Percentiles rank a stretch among this genome's conserved stretches.
These are phyloP conservation scores for Pseudomyrmex cubaensis DNA, from an alignment of 1,140 invertebrate genomes.

Conservation along the genomic window DNA sequence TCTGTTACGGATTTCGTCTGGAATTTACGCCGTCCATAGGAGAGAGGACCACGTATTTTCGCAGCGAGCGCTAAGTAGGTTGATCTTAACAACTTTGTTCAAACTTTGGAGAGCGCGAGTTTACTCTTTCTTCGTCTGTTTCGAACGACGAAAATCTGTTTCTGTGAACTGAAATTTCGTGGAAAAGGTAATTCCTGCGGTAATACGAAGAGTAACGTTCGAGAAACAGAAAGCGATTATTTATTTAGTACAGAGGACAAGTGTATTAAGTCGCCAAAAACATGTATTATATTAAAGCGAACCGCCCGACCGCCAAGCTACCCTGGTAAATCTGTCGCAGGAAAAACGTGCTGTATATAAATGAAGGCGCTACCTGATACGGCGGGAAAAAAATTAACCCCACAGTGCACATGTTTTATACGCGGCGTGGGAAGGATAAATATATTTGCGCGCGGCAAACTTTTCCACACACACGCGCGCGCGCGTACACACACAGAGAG, in stretches of 20 bases:
- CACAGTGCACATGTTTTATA: not conserved
- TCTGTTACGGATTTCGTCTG: constrained; percentile 39
- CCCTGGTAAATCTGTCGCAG: not conserved
- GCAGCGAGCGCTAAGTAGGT: not conserved
- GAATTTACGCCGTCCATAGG: constrained; percentile 10
- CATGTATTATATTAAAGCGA: too few species aligned
- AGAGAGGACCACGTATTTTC: not conserved
- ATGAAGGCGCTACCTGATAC: not conserved
- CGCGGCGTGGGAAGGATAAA: not conserved
- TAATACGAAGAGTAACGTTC: too few species aligned
- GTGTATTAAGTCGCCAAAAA: not conserved
- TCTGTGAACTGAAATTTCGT: not conserved
- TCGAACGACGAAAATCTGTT: not conserved
- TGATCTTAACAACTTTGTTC: constrained; percentile 22
- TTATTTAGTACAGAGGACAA: not conserved
- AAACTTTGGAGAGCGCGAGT: not conserved
- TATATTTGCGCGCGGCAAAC: not conserved
- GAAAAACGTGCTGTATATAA: not conserved
- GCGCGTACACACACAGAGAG: not conserved
- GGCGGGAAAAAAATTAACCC: not conserved
- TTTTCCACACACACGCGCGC: constrained; percentile 1
- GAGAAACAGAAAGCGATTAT: not conserved
- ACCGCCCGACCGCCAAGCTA: not conserved
- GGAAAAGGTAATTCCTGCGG: too few species aligned
- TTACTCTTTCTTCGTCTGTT: not conserved